Conservation (phyloP, 2,797 vertebrate genomes). For the Notoglanidium macrostoma region DNA sequence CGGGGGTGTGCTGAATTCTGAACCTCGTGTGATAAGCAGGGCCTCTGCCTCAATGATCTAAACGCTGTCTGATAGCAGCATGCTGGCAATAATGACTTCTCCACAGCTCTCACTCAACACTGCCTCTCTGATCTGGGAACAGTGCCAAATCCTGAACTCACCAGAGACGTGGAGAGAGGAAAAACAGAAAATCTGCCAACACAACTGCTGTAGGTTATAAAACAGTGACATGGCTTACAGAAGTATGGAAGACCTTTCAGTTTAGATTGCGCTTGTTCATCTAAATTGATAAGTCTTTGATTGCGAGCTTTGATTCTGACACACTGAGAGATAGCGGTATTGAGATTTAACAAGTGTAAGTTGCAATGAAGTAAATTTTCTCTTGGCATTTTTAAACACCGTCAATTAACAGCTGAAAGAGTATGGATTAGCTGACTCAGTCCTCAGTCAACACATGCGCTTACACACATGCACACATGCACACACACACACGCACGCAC, state of each 20-base stretch:
- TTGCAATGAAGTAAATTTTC: conserved; percentile 35
- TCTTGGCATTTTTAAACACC: conserved; percentile 43
- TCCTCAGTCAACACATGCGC: conserved; percentile 6
- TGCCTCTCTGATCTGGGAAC: conserved; percentile 69
- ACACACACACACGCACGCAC: neutral
- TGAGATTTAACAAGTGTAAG: conserved; percentile 8
- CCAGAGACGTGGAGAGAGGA: conserved; percentile 60
- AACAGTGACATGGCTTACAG: conserved; percentile 50
- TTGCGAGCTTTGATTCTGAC: conserved; percentile 17
- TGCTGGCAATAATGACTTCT: conserved; percentile 67
- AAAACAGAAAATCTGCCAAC: conserved; percentile 64
- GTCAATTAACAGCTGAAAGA: conserved; percentile 41
- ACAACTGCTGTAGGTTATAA: conserved; percentile 64
- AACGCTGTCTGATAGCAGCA: conserved; percentile 67
- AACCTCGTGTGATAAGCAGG: conserved; percentile 62
- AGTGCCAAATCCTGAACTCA: conserved; percentile 70
- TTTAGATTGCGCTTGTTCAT: conserved; percentile 61
- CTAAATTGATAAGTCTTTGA: conserved; percentile 36
- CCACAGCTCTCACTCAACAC: conserved; percentile 64
- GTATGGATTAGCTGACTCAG: conserved; percentile 51
- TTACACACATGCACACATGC: neutral
- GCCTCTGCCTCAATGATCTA: conserved; percentile 64
- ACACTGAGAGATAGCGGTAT: neutral
- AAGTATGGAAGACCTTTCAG: conserved; percentile 52
- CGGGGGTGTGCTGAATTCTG: conserved; percentile 49